Evolutionary conservation across 23 tunicate species (phyloP).

Genomic region (Trididemnum nubilum): DNA sequence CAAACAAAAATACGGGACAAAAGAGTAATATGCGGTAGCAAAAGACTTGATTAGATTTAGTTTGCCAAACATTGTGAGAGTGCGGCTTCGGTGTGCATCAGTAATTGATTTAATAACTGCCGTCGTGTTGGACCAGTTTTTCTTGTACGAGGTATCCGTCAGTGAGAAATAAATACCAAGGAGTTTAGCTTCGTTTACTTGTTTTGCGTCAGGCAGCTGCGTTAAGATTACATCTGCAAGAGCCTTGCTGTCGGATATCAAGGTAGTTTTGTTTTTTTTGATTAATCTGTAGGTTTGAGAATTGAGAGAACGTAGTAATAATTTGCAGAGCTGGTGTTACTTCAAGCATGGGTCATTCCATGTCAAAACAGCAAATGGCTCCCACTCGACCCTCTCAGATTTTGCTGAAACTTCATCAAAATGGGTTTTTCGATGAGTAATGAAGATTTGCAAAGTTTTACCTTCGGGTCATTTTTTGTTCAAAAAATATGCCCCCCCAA

Average conservation of each 20-base stretch:
- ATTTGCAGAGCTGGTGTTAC: too few species aligned
- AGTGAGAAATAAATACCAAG: background rate
- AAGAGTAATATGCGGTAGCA: background rate
- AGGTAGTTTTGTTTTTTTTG: background rate
- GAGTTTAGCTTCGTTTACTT: background rate
- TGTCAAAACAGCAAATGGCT: too few species aligned
- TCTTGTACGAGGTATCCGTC: background rate
- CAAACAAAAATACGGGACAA: background rate
- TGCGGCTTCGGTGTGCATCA: background rate
- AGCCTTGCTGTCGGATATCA: too few species aligned
- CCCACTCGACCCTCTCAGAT: too few species aligned
- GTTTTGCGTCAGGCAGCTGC: background rate
- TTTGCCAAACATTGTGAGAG: background rate
- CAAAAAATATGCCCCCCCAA: too few species aligned
- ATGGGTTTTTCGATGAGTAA: too few species aligned
- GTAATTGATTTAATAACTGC: background rate
- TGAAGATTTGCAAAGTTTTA: too few species aligned
- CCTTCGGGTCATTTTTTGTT: too few species aligned
- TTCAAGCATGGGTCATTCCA: too few species aligned
- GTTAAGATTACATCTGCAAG: too few species aligned
- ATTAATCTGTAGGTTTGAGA: background rate
- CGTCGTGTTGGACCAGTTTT: background rate
- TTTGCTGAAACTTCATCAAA: too few species aligned
- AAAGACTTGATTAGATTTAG: background rate
- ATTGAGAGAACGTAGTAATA: background rate